Percentiles rank a stretch among this genome's conserved stretches.
Conservation (phyloP, 2,113 vertebrate genomes). For the Fukomys damarensis region DNA sequence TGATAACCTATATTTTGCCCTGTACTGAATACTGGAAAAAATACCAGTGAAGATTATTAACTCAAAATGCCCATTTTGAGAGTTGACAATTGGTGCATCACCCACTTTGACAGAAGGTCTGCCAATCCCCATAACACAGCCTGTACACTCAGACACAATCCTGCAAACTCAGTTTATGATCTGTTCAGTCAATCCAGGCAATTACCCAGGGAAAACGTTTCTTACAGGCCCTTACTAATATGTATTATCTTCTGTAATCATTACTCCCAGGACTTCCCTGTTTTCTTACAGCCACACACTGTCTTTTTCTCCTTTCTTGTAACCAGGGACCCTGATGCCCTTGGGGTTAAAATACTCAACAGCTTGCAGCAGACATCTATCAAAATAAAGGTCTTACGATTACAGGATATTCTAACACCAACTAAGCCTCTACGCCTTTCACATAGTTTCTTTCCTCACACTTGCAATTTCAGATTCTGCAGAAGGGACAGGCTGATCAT, state of each 20-base stretch:
- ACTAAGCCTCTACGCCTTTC: not conserved
- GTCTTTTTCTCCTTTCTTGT: conserved; percentile 51
- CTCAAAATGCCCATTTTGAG: conserved; percentile 27
- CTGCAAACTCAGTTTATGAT: conserved; percentile 54
- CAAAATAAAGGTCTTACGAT: conserved; percentile 53
- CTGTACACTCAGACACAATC: conserved; percentile 63
- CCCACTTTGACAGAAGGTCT: conserved; percentile 26
- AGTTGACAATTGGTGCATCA: conserved; percentile 55
- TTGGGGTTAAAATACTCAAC: conserved; percentile 37
- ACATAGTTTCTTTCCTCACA: not conserved
- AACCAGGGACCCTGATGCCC: conserved; percentile 44
- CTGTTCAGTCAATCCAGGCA: conserved; percentile 69
- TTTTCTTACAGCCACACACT: not conserved
- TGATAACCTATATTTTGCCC: not conserved
- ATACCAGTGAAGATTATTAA: not conserved
- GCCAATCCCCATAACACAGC: conserved; percentile 59
- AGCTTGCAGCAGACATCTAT: conserved; percentile 59
- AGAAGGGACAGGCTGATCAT: not conserved
- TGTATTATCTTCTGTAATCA: conserved; percentile 60
- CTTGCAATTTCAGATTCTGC: not conserved
- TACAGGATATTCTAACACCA: not conserved
- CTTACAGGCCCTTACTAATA: conserved; percentile 45
- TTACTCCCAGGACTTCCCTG: conserved; percentile 34
- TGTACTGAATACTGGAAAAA: not conserved
- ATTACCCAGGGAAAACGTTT: conserved; percentile 60